A percentile compares a stretch with the other conserved stretches of the same genome.
Conservation (phyloP, 2,113 vertebrate genomes). For the Malaclemys terrapin region DNA sequence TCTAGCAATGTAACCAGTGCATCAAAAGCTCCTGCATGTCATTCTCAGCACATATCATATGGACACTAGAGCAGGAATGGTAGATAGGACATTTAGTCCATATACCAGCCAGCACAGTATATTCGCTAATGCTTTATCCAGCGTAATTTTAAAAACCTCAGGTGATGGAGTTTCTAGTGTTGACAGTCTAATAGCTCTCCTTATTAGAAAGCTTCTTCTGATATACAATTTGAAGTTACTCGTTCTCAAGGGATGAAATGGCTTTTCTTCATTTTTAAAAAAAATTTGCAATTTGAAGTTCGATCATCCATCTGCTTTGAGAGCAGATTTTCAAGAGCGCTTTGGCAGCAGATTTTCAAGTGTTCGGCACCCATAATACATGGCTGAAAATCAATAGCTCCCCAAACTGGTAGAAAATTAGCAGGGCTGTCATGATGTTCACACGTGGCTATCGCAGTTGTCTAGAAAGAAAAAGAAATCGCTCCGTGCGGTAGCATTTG, state of each 20-base stretch:
- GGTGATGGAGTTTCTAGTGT: not conserved
- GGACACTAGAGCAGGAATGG: not conserved
- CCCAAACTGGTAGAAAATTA: not conserved
- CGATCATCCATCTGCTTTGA: not conserved
- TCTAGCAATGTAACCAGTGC: not conserved
- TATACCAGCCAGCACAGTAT: not conserved
- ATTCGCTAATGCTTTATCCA: not conserved
- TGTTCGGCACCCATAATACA: accelerated
- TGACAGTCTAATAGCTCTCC: not conserved
- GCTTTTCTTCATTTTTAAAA: not conserved
- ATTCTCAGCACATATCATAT: not conserved
- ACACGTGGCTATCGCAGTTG: not conserved
- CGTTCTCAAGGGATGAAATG: not conserved
- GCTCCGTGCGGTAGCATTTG: accelerated
- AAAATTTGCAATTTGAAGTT: not conserved
- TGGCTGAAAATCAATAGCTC: not conserved
- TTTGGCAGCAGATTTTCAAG: not conserved
- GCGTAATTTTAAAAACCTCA: not conserved
- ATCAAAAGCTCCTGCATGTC: not conserved
- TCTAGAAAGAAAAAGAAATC: not conserved
- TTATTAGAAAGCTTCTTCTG: not conserved
- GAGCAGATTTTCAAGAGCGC: not conserved
- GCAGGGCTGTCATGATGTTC: not conserved
- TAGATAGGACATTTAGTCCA: not conserved
- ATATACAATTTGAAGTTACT: not conserved